Evolutionary conservation across 2,888 invertebrate genomes (phyloP).

Genomic region (Drosophila flavopinicola): DNA sequence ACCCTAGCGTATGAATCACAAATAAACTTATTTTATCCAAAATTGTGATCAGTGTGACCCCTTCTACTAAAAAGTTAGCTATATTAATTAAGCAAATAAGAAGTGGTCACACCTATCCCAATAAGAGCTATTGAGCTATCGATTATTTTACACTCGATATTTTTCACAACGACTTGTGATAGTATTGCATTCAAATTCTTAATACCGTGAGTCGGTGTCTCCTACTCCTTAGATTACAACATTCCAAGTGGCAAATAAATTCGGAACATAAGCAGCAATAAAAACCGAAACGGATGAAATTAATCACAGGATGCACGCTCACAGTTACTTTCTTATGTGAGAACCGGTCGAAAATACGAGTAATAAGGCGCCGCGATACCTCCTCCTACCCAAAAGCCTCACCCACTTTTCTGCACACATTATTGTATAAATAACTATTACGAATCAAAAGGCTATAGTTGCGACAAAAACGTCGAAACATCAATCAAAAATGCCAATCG

Average conservation of each 20-base stretch:
- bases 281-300: constrained; percentile 9
- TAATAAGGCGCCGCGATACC: constrained; percentile 10
- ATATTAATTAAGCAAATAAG: constrained; percentile 6
- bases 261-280: not conserved
- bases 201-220: constrained; percentile 33
- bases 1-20: constrained; percentile 53
- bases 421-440: constrained; percentile 14
- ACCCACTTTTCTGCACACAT: constrained; percentile 3
- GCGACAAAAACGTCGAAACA: not conserved
- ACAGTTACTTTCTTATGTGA: constrained; percentile 16
- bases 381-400: constrained; percentile 6
- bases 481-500: constrained; percentile 88
- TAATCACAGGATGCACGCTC: constrained; percentile 1
- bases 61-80: not conserved
- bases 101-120: constrained; percentile 32
- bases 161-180: too few species aligned
- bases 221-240: constrained; percentile 13
- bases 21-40: constrained; percentile 51
- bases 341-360: constrained; percentile 14
- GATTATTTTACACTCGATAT: constrained; percentile 5
- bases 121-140: constrained; percentile 10
- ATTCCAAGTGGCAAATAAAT: constrained; percentile 17
- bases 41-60: constrained; percentile 43
- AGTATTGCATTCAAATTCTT: constrained; percentile 19
- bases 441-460: constrained; percentile 22